Conservation (phyloP, 2,888 invertebrate species). For the Chamaedrilus cognettii region DNA sequence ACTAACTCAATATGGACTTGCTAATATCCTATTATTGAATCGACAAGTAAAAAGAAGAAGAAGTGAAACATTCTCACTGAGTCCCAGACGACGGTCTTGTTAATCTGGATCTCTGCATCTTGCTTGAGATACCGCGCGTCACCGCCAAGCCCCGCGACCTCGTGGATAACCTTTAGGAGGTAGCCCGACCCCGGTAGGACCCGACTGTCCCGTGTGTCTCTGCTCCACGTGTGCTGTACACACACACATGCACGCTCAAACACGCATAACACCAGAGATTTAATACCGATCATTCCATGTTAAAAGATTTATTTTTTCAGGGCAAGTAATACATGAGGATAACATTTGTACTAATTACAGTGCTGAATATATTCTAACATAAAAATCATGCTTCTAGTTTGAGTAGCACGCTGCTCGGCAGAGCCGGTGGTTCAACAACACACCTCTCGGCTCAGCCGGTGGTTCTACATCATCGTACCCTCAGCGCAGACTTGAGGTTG, state of each 20-base stretch:
- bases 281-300: too few species aligned
- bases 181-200: slow-evolving; percentile 79
- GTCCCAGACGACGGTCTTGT: slow-evolving; percentile 68
- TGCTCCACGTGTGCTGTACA: slow-evolving; percentile 75
- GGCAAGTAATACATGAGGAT: neutral
- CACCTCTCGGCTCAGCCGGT: too few species aligned
- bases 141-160: slow-evolving; percentile 88
- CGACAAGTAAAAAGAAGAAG: too few species aligned
- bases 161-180: slow-evolving; percentile 67
- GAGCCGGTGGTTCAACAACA: too few species aligned
- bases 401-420: too few species aligned
- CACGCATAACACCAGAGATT: too few species aligned
- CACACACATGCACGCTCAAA: neutral
- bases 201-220: slow-evolving; percentile 78
- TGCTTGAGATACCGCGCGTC: slow-evolving; percentile 88
- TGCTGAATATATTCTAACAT: too few species aligned
- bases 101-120: slow-evolving; percentile 74
- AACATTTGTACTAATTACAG: too few species aligned
- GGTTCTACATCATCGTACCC: too few species aligned
- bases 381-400: too few species aligned
- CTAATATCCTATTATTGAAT: neutral
- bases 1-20: too few species aligned
- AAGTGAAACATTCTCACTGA: slow-evolving; percentile 61
- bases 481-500: slow-evolving; percentile 78
- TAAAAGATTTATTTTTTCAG: too few species aligned